A percentile compares a stretch with the other conserved stretches of the same genome.
These are phyloP conservation scores for Phylloscopus trochilus DNA, from an alignment of 2,113 vertebrate species.

Conservation along the genomic window DNA sequence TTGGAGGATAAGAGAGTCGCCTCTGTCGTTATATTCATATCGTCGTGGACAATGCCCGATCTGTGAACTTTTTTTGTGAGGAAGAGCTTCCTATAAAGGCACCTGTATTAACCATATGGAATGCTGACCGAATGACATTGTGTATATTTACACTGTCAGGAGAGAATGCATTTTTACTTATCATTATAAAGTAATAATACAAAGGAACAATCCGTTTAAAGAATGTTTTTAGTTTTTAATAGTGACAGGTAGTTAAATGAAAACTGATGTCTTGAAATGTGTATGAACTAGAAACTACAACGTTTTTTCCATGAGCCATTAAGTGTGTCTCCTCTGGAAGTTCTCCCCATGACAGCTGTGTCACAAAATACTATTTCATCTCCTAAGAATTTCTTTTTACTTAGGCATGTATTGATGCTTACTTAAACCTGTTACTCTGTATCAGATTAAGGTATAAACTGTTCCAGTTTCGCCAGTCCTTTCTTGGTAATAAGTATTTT, in stretches of 20 bases:
- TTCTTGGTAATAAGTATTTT: not conserved
- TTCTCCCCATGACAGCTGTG: not conserved
- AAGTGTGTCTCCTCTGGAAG: not conserved
- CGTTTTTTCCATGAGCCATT: not conserved
- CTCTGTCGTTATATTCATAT: accelerated
- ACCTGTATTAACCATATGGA: not conserved
- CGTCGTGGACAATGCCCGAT: not conserved
- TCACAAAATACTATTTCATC: not conserved
- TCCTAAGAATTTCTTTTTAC: not conserved
- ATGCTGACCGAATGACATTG: not conserved
- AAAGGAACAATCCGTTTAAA: not conserved
- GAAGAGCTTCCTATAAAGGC: not conserved
- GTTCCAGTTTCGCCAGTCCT: not conserved
- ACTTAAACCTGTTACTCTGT: not conserved
- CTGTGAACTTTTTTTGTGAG: not conserved
- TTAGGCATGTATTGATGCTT: not conserved
- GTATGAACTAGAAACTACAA: not conserved
- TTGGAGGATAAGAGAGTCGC: not conserved
- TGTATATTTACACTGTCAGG: accelerated
- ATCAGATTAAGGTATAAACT: not conserved
- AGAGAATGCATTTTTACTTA: not conserved
- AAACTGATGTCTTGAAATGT: not conserved
- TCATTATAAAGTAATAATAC: not conserved
- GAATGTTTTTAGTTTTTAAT: not conserved
- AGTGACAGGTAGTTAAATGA: not conserved